A percentile compares a stretch with the other conserved stretches of the same genome.
phyloP scores from a whole-genome alignment of 2,888 invertebrate species.

The Diarsia rubi region DNA sequence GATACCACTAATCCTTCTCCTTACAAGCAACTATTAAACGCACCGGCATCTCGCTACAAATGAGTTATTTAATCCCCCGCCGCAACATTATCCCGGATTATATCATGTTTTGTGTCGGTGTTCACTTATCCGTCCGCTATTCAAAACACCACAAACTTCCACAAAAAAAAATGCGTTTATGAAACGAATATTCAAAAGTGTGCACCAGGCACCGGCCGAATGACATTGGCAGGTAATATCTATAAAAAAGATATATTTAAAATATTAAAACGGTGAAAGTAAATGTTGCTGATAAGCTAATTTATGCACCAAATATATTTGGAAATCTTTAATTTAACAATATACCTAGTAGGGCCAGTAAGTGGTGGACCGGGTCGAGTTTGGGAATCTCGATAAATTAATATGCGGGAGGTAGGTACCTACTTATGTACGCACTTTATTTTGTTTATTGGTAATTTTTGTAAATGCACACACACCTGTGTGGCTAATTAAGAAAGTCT shows the following conservation, averaged over 20 bases:
- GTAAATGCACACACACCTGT: slow-evolving; percentile 55
- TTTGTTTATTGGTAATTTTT: slow-evolving; percentile 57
- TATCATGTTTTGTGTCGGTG: slow-evolving; percentile 84
- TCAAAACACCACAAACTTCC: slow-evolving; percentile 76
- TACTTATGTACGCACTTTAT: slow-evolving; percentile 46
- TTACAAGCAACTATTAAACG: slow-evolving; percentile 83
- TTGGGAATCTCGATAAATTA: slow-evolving; percentile 64
- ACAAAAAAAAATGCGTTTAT: slow-evolving; percentile 67
- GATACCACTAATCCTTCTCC: slow-evolving; percentile 85
- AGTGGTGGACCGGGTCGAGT: slow-evolving; percentile 44
- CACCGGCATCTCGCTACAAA: slow-evolving; percentile 85
- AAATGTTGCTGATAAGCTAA: slow-evolving; percentile 78
- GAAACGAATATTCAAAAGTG: slow-evolving; percentile 67
- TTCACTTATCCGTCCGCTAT: slow-evolving; percentile 78
- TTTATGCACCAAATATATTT: slow-evolving; percentile 71
- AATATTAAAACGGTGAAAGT: slow-evolving; percentile 80
- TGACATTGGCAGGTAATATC: slow-evolving; percentile 64
- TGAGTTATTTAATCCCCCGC: slow-evolving; percentile 83
- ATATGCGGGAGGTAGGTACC: slow-evolving; percentile 54
- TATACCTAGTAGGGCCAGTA: slow-evolving; percentile 58
- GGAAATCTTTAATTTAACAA: slow-evolving; percentile 71
- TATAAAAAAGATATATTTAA: slow-evolving; percentile 69
- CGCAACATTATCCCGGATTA: slow-evolving; percentile 87
- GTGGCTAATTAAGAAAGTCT: slow-evolving; percentile 58
- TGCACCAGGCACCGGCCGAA: slow-evolving; percentile 49